phyloP scores from a whole-genome alignment of 2,113 vertebrate genomes.

The Campylomormyrus numenius region DNA sequence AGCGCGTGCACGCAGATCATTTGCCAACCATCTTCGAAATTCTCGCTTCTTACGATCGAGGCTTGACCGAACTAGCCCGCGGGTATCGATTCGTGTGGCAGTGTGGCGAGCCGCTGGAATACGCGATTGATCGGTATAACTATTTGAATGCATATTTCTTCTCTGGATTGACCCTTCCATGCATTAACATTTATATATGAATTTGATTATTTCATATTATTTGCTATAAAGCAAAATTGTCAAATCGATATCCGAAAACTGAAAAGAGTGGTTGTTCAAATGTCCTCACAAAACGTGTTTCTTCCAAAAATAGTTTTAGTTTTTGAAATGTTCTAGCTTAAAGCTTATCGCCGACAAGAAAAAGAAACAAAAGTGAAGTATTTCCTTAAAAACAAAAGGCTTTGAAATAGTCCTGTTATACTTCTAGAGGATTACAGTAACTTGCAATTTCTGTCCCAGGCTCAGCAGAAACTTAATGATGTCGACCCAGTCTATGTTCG shows the following conservation, averaged over 20 bases:
- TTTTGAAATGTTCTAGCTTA: background rate
- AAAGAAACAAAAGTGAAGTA: background rate
- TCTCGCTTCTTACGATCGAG: too few species aligned
- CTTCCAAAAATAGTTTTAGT: background rate
- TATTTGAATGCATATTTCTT: background rate
- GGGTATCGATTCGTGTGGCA: too few species aligned
- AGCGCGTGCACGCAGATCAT: too few species aligned
- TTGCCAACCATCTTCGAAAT: too few species aligned
- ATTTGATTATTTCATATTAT: background rate
- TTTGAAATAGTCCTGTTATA: background rate
- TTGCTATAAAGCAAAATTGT: background rate
- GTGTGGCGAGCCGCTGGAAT: too few species aligned
- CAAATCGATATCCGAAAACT: background rate
- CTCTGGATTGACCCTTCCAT: background rate
- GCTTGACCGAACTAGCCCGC: too few species aligned
- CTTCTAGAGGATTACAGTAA: background rate
- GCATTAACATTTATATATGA: background rate
- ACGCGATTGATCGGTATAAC: too few species aligned
- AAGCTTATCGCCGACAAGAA: background rate
- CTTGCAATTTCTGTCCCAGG: background rate
- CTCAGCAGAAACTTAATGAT: slow-evolving; percentile 8
- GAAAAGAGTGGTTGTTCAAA: background rate
- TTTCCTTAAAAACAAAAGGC: background rate
- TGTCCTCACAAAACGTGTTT: background rate
- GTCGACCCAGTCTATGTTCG: background rate